Percentiles rank a stretch among this genome's conserved stretches.
Conservation (phyloP, 2,797 vertebrate genomes). For the Capromys pilorides region DNA sequence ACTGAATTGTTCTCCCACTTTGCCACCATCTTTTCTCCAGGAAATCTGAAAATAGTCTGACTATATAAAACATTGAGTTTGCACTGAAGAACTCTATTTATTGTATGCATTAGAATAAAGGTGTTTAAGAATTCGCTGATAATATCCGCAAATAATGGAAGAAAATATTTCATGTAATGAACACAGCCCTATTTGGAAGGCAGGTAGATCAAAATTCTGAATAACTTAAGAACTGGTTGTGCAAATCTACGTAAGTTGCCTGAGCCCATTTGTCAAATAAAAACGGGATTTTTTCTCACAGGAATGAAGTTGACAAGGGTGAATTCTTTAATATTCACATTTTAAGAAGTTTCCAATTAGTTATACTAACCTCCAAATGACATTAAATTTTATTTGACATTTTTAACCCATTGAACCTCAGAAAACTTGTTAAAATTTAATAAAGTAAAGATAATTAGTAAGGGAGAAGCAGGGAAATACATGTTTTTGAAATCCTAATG, state of each 20-base stretch:
- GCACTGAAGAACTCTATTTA: not conserved
- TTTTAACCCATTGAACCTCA: not conserved
- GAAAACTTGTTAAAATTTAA: constrained; percentile 6
- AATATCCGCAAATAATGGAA: not conserved
- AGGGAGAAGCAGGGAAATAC: not conserved
- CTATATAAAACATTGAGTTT: not conserved
- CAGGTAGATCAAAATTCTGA: not conserved
- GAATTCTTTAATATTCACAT: constrained; percentile 20
- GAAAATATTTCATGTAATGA: not conserved
- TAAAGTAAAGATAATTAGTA: not conserved
- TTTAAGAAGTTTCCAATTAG: constrained; percentile 40
- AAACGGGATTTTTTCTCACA: constrained; percentile 38
- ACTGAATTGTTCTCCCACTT: not conserved
- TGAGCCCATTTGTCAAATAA: not conserved
- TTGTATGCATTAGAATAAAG: not conserved
- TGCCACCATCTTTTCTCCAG: not conserved
- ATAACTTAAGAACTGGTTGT: not conserved
- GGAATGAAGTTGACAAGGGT: not conserved
- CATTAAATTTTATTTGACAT: constrained; percentile 15
- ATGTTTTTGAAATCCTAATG: not conserved
- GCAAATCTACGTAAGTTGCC: not conserved
- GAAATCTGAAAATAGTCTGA: not conserved
- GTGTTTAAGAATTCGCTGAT: not conserved
- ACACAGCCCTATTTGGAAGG: not conserved
- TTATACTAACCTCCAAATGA: constrained; percentile 19